Base-by-base conservation (phyloP, 1,140 invertebrate genomes). In the Cydia splendana region DNA sequence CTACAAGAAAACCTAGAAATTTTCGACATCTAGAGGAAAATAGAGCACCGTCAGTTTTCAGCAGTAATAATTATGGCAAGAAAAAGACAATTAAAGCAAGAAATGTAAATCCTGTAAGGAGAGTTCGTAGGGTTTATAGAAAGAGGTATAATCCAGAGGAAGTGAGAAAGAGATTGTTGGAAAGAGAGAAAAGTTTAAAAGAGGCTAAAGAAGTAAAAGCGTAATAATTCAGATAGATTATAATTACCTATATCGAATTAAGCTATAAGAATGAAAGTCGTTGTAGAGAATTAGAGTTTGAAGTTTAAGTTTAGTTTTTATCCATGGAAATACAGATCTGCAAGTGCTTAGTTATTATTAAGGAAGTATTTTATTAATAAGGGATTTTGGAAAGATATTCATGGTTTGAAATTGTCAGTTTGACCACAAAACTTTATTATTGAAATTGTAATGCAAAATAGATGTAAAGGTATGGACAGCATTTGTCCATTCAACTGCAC, bases 111-210 rank as follows among this genome's bases (percentile, higher is more conserved):
- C 89, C 91, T 1, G 82, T 93, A 0, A 86, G 90, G 82, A 86
- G 88, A 79, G 90, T 91, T 0, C 84, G 88, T 79, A 87, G 91
- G 45, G 88, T 92, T 18, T 92, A 89, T 62, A 89, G 82, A 81
- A 92, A 91, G 78, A 89, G 85, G 80, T 92, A 92, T 65, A 93
- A 93, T 67, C 91, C 91, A 76, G 90, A 88, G 9, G 91, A 93
- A 87, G 90, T 93, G 0, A 89, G 91, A 83, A 88, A 87, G 80
- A 84, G 89, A 79, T 85, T 93, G 79, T 84, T 93, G 69, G 88
- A 93, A 79, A 85, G 89, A 82, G 91, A 93, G 30, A 91, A 80
- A 65, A 87, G 74, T 84, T 87, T 77, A 24, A 89, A 81, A 85
- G 77, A 78, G 73, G 76, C 75, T 51, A 75, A 69, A 57, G 82